Evolutionary conservation across 2,888 invertebrate genomes (phyloP), one percentile per base, ranked within the genome.

Genomic region (Meghimatium bilineatum): DNA sequence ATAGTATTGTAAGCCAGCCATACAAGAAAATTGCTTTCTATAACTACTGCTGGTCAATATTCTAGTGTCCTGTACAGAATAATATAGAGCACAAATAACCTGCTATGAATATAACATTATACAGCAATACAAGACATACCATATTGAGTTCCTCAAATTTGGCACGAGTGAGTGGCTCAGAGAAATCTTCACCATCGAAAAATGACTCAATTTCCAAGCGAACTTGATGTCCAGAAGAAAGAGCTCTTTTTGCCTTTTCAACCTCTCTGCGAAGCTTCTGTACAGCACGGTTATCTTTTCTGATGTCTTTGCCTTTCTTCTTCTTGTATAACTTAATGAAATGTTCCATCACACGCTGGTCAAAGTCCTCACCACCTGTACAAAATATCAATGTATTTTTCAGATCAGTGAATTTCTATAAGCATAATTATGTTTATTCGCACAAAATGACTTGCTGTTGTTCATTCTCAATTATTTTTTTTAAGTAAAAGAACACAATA

Each of bases 141-240:
- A 98, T 97, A 95, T 99, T 99, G 93, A 99, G 95, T 94, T 99
- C 99, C 94, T 99, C 99, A 93, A 99, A 99, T 94, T 99, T 99
- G 91, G 99, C 99, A 93, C 99, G 96, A 91, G 99, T 99, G 85
- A 99, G 95, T 2, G 98, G 97, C 94, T 99, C 99, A 14, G 98
- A 97, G 96, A 99, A 99, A 94, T 99, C 99, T 92, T 98, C 98
- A 91, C 98, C 98, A 93, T 99, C 99, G 91, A 96, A 98, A 96
- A 99, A 97, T 69, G 98, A 98, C 94, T 99, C 99, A 91, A 99
- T 98, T 95, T 99, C 99, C 93, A 99, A 98, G 94, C 97, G 96
- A 91, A 98, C 98, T 94, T 98, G 98, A 94, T 99, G 99, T 92
- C 96, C 96, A 85, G 97, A 96, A 82, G 98, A 98, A 90, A 99